Evolutionary conservation across 2,888 invertebrate species (phyloP).

Genomic region (Hirtodrosophila duncani): DNA sequence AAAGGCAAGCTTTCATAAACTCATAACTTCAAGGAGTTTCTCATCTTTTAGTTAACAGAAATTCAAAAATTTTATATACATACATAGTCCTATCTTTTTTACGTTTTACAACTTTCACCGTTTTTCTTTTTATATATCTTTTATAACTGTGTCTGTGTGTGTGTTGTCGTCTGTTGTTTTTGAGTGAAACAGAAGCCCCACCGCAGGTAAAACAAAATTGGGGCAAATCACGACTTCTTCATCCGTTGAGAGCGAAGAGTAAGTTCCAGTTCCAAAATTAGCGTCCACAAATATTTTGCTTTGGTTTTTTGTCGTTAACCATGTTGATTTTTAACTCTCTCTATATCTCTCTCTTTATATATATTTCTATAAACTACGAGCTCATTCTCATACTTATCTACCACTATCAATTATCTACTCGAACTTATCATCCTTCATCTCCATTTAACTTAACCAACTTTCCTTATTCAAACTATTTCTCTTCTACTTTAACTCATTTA

Average conservation of each 20-base stretch:
- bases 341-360: constrained; percentile 24
- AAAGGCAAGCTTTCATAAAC: constrained; percentile 50
- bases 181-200: constrained; percentile 74
- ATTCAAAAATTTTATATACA: constrained; percentile 8
- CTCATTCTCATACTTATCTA: constrained; percentile 17
- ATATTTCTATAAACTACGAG: constrained; percentile 25
- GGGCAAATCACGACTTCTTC: constrained; percentile 75
- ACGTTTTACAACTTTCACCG: constrained; percentile 33
- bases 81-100: constrained; percentile 17
- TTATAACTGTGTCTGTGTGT: constrained; percentile 39
- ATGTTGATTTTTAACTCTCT: constrained; percentile 60
- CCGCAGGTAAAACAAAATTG: constrained; percentile 75
- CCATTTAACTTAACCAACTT: constrained; percentile 6
- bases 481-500: constrained; percentile 15
- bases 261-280: constrained; percentile 68
- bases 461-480: constrained; percentile 15
- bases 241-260: constrained; percentile 76
- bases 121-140: constrained; percentile 53
- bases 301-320: constrained; percentile 57
- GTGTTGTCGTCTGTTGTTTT: constrained; percentile 45
- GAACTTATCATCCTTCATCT: too few species aligned
- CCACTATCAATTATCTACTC: constrained; percentile 13
- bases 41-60: too few species aligned
- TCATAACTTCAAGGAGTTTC: neutral
- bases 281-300: constrained; percentile 52